phyloP scores from a whole-genome alignment of 2,888 invertebrate genomes.

The Cabera pusaria region DNA sequence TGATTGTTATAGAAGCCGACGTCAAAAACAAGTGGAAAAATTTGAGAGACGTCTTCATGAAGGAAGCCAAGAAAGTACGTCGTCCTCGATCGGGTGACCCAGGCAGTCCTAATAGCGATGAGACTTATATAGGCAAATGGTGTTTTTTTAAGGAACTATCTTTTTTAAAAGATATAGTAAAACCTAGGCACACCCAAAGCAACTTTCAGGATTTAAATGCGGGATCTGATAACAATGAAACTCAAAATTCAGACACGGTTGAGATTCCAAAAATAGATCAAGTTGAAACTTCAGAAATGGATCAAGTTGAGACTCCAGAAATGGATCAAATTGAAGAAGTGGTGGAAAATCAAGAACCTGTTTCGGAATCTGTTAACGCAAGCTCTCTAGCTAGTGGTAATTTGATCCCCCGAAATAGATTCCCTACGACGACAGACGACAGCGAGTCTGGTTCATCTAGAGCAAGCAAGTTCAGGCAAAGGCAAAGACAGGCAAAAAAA shows the following conservation, averaged over 20 bases:
- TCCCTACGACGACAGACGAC: too few species aligned
- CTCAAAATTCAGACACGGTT: too few species aligned
- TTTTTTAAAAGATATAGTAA: slow-evolving; percentile 23
- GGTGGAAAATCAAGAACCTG: slow-evolving; percentile 20
- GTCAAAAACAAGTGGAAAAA: slow-evolving; percentile 25
- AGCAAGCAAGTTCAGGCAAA: too few species aligned
- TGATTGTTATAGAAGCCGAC: slow-evolving; percentile 25
- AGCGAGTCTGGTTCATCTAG: too few species aligned
- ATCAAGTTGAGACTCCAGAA: slow-evolving; percentile 19
- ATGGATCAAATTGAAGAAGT: slow-evolving; percentile 21
- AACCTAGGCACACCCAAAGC: slow-evolving; percentile 19
- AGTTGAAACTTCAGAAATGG: slow-evolving; percentile 14
- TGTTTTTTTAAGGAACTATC: slow-evolving; percentile 16
- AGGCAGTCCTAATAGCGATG: slow-evolving; percentile 28
- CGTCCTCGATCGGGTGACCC: slow-evolving; percentile 29
- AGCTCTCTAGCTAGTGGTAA: too few species aligned
- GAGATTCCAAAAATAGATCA: slow-evolving; percentile 13
- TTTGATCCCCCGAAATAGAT: too few species aligned
- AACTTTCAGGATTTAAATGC: slow-evolving; percentile 20
- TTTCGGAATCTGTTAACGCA: slow-evolving; percentile 22
- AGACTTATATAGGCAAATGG: slow-evolving; percentile 23
- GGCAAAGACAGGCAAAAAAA: too few species aligned
- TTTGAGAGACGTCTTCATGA: slow-evolving; percentile 27
- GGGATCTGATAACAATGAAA: slow-evolving; percentile 23
- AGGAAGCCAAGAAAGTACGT: slow-evolving; percentile 27